phyloP scores from a whole-genome alignment of 2,888 invertebrate genomes.

The Caenorhabditis wallacei region DNA sequence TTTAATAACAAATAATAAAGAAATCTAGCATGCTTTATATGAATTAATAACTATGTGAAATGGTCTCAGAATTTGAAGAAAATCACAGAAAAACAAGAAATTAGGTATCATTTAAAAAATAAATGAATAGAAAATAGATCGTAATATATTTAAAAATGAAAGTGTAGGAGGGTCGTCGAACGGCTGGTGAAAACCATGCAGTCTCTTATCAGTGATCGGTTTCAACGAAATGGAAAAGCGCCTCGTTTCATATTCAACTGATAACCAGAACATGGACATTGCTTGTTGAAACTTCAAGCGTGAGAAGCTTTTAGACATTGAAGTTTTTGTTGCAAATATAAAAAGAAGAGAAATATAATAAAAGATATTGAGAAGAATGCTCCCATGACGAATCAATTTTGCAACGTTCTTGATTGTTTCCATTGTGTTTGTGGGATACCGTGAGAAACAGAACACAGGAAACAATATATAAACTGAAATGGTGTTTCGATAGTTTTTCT shows the following conservation, averaged over 20 bases:
- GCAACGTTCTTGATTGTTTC: conserved; percentile 37
- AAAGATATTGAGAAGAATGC: conserved; percentile 10
- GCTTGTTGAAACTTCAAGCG: conserved; percentile 40
- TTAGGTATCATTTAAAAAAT: background rate
- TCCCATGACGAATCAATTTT: conserved; percentile 48
- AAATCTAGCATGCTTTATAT: too few species aligned
- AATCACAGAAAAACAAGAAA: too few species aligned
- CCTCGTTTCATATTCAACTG: conserved; percentile 12
- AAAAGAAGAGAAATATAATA: background rate
- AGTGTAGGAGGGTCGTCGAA: conserved; percentile 63
- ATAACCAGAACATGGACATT: conserved; percentile 39
- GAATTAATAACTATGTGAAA: too few species aligned
- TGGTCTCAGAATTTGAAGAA: too few species aligned
- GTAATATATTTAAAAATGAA: conserved; percentile 31
- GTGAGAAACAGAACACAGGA: conserved; percentile 1
- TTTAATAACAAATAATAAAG: too few species aligned
- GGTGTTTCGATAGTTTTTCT: background rate
- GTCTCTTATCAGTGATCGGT: conserved; percentile 60
- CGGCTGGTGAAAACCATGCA: conserved; percentile 40
- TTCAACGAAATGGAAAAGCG: conserved; percentile 63
- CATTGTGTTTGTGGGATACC: conserved; percentile 16
- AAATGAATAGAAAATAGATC: conserved; percentile 19
- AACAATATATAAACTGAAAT: conserved; percentile 4
- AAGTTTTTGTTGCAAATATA: conserved; percentile 21
- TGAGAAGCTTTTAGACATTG: conserved; percentile 27